A percentile compares a stretch with the other conserved stretches of the same genome.
phyloP scores from a whole-genome alignment of 1,140 invertebrate species.

The Hyles vespertilio region DNA sequence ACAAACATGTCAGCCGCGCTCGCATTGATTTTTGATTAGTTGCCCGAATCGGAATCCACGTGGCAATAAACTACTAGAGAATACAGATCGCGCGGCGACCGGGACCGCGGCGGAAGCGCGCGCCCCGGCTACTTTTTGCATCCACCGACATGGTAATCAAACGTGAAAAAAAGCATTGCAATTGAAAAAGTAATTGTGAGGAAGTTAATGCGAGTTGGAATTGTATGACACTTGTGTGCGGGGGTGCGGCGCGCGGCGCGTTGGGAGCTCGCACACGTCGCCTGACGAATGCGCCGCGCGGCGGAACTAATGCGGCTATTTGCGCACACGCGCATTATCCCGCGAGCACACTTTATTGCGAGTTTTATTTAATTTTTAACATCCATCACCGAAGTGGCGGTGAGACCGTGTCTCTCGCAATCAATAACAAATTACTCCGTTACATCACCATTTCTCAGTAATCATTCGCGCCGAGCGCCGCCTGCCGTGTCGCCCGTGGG shows the following conservation, averaged over 20 bases:
- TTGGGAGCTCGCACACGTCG: slow-evolving; percentile 29
- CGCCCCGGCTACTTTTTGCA: background rate
- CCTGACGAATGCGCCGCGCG: slow-evolving; percentile 40
- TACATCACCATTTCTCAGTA: slow-evolving; percentile 4
- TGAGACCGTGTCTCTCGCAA: slow-evolving; percentile 16
- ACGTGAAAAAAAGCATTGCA: too few species aligned
- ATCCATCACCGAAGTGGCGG: slow-evolving; percentile 12
- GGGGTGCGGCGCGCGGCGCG: background rate
- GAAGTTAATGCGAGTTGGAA: too few species aligned
- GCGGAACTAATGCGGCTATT: slow-evolving; percentile 33
- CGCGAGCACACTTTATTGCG: slow-evolving; percentile 37
- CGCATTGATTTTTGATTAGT: too few species aligned
- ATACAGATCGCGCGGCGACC: too few species aligned
- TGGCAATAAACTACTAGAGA: too few species aligned
- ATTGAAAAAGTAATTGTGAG: too few species aligned
- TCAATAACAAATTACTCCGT: slow-evolving; percentile 7
- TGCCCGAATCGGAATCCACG: too few species aligned
- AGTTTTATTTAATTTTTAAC: slow-evolving; percentile 33
- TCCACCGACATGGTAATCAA: too few species aligned
- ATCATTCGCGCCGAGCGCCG: background rate
- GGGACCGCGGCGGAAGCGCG: background rate
- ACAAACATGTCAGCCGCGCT: too few species aligned
- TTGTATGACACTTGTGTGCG: background rate
- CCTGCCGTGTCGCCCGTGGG: too few species aligned
- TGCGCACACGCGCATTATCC: slow-evolving; percentile 25